Base-by-base conservation (phyloP, 2,888 invertebrate species). In the Branchipolynoe longqiensis region DNA sequence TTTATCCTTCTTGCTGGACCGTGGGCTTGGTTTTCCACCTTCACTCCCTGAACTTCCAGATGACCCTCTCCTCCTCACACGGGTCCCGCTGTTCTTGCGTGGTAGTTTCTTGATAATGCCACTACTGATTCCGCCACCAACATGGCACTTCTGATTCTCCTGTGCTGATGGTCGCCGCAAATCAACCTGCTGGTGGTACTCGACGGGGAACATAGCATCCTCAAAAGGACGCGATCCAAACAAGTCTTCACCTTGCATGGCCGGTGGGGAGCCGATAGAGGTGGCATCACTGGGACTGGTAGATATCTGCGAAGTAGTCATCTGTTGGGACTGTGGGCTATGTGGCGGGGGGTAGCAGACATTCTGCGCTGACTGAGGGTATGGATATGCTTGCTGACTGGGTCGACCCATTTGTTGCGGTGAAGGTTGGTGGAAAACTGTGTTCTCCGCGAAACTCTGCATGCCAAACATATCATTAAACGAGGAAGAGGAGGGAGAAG, bases 401-500 rank as follows among this genome's bases (percentile, higher is more conserved):
- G n/a, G 54, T 33, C 33, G 54, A 8, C 33, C 62, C 25, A 48
- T 25, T 69, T 56, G 41, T 41, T 86, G 83, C 2, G 41, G 84
- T 6, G 84, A 82, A n/a, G n/a, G n/a, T n/a, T n/a, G n/a, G 25
- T 87, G 56, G 28, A 8, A 38, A 40, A 78, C 85, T 6, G 85
- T 82, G 86, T 85, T 87, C 48, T 78, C 33, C 1, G 85, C 62
- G 38, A 87, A 87, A 59, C 86, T 86, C 22, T 86, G 83, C 22
- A 85, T 85, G 12, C 87, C 87, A 78, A 87, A 87, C 36, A 87
- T 69, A 69, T 87, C 87, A 28, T 62, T 38, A 6, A 91, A 36
- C 6, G 73, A 41, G 8, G 84, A 38, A 6, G 84, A 84, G 14
- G 78, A 82, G 89, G 90, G 85, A 90, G 90, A 86, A 93, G 93